These are phyloP conservation scores for Turnix velox DNA, from an alignment of 2,113 vertebrate genomes.

Conservation along the genomic window DNA sequence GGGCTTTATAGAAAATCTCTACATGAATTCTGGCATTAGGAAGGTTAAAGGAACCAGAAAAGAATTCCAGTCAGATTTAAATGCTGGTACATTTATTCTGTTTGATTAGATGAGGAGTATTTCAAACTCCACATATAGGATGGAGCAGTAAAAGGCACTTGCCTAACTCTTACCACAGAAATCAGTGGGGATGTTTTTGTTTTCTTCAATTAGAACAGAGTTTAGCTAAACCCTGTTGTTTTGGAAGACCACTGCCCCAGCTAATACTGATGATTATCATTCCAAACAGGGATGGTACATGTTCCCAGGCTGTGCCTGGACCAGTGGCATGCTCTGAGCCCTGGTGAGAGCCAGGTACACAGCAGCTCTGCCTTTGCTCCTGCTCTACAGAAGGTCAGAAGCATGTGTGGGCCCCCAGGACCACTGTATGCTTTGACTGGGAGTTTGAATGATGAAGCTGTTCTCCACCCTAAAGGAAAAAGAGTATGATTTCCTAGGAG, in stretches of 20 bases:
- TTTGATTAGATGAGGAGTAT: conserved; percentile 28
- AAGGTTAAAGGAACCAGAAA: conserved; percentile 23
- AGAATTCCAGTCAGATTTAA: background rate
- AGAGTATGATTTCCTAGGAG: too few relatives aligned
- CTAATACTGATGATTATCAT: fast-evolving
- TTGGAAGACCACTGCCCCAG: background rate
- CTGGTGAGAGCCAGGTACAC: fast-evolving
- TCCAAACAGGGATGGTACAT: background rate
- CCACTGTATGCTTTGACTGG: fast-evolving
- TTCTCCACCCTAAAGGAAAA: background rate
- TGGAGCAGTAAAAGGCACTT: background rate
- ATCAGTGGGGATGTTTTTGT: background rate
- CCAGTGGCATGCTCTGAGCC: fast-evolving
- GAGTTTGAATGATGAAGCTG: background rate
- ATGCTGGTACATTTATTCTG: background rate
- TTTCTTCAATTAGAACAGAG: background rate
- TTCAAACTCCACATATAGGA: background rate
- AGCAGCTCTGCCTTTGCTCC: background rate
- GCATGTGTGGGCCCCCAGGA: fast-evolving
- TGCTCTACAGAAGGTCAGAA: too few relatives aligned
- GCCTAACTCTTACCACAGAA: background rate
- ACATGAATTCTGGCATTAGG: background rate
- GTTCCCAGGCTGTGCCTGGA: fast-evolving
- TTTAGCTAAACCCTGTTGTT: background rate
- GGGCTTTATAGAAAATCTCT: background rate